Evolutionary conservation across 2,888 invertebrate genomes (phyloP), one percentile per base, ranked within the genome.

Genomic region (Drosophila nr. fundita): DNA sequence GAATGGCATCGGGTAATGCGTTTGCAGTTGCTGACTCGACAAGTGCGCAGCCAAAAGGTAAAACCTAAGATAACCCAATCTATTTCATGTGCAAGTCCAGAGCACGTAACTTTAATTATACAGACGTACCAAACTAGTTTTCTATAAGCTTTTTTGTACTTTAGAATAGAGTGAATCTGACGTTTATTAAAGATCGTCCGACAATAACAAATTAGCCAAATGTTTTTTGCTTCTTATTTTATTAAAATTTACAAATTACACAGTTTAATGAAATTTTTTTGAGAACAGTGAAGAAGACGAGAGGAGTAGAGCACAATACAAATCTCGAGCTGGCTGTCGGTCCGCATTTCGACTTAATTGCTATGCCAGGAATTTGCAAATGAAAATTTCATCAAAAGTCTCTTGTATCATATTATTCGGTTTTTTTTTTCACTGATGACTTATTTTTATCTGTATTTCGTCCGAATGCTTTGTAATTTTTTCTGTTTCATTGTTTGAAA

Each of bases 1-100:
- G 73, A 89, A 83, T 89, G 87, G 87, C 72, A 87, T 87, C 87
- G 81, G 74, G 68, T 83, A 83, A 87, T 89, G 89, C 88, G 75
- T 84, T 80, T 77, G 78, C 76, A 73, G 70, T 60, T 86, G 85
- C 85, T 87, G 85, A 85, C 80, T 87, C 70, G 82, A 61, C 89
- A 80, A 87, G 59, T 72, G 76, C 81, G 34, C 48, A 74, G 74
- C 53, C 63, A 60, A 50, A 62, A 80, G 81, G 81, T 76, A 65
- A 70, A 18, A n/a, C 24, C 50, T 50, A 24, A 65, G 58, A 67
- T 76, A 78, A 58, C 49, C 78, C 62, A 53, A 49, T 50, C 60
- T 66, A 60, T 60, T 73, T 61, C 76, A 66, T 71, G 71, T 30
- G 48, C 63, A 40, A 52, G 24, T 40, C 38, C 30, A 57, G 21